Conservation (phyloP, 2,113 vertebrate species). For the Eidolon helvum region DNA sequence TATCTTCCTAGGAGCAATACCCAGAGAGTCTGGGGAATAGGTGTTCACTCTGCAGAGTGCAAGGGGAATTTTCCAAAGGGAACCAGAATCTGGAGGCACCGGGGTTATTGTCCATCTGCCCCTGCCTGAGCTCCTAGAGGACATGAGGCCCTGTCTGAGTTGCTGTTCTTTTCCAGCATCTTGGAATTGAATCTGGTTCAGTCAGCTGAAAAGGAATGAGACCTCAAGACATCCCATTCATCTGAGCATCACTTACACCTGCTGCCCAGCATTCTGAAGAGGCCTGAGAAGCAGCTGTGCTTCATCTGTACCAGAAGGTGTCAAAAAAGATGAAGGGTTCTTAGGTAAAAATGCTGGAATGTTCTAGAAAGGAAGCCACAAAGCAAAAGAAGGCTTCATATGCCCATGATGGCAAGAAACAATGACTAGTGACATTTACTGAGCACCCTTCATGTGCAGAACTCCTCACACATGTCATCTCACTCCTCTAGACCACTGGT, state of each 20-base stretch:
- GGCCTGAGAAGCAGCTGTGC: not conserved
- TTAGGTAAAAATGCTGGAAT: not conserved
- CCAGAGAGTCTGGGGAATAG: not conserved
- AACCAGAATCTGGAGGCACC: not conserved
- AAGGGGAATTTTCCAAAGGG: conserved; percentile 56
- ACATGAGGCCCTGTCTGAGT: not conserved
- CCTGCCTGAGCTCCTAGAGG: not conserved
- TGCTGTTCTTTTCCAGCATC: not conserved
- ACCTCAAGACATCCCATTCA: not conserved
- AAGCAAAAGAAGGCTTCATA: not conserved
- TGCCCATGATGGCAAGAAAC: not conserved
- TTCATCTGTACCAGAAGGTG: not conserved
- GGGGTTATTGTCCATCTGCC: not conserved
- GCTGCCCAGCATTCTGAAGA: not conserved
- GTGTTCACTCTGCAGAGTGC: not conserved
- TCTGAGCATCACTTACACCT: not conserved
- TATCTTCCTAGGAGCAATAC: not conserved
- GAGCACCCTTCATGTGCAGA: not conserved
- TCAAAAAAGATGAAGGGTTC: not conserved
- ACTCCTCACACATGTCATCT: no score
- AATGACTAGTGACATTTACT: fast-evolving
- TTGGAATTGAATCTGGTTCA: not conserved
- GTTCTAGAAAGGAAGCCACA: not conserved
- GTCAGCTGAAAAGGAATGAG: not conserved
- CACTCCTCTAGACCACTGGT: not conserved